These are phyloP conservation scores for Luffia ferchaultella DNA, from an alignment of 2,888 invertebrate species.

Conservation along the genomic window DNA sequence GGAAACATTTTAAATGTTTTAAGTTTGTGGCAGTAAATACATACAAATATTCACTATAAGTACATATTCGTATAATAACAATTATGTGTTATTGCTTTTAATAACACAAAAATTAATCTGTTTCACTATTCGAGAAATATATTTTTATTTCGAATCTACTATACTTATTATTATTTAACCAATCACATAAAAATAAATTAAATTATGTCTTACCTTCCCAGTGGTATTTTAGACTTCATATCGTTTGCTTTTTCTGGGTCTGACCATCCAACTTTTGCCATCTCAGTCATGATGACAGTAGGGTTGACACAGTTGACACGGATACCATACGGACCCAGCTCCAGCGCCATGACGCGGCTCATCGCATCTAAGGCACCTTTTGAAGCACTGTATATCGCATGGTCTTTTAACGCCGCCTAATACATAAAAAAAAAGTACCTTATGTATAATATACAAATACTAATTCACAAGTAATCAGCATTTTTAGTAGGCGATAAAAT, in stretches of 20 bases:
- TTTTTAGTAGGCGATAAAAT: too few relatives aligned
- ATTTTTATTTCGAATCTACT: too few relatives aligned
- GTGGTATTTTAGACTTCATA: constrained; percentile 83
- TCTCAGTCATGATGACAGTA: constrained; percentile 91
- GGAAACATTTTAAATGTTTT: too few relatives aligned
- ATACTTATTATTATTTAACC: too few relatives aligned
- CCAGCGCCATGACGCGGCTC: constrained; percentile 85
- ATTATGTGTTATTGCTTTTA: too few relatives aligned
- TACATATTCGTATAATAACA: not conserved
- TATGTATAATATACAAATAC: too few relatives aligned
- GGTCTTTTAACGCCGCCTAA: constrained; percentile 76
- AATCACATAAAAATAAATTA: too few relatives aligned
- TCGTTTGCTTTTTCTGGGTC: constrained; percentile 78
- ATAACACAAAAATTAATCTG: too few relatives aligned
- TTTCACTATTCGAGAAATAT: too few relatives aligned
- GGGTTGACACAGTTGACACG: constrained; percentile 94
- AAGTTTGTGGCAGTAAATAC: too few relatives aligned
- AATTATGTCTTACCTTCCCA: constrained; percentile 79
- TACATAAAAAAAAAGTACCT: too few relatives aligned
- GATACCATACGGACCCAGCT: constrained; percentile 85
- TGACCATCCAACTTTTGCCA: constrained; percentile 89
- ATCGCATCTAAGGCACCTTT: constrained; percentile 92
- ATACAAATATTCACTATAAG: not conserved
- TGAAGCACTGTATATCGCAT: constrained; percentile 83
- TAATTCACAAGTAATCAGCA: too few relatives aligned